Conservation (phyloP, 64 coral and sea anemone species). For the Pocillopora damicornis region DNA sequence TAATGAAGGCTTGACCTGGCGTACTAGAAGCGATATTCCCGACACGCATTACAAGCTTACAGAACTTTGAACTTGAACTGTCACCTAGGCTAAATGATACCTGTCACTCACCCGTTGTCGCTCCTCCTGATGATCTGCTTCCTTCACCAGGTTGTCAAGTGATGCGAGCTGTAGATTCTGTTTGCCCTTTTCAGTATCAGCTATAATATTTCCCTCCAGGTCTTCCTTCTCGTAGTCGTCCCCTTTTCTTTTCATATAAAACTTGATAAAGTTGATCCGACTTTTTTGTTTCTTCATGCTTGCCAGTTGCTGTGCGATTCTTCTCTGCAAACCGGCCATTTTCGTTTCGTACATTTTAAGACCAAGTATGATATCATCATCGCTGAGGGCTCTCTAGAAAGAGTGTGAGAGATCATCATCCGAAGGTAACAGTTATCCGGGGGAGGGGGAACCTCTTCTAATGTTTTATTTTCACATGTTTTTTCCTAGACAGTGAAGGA, state of each 20-base stretch:
- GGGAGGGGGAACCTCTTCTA: too few relatives aligned
- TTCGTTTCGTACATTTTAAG: slow-evolving; percentile 33
- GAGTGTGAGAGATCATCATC: background rate
- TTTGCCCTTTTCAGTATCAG: background rate
- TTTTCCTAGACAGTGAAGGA: too few relatives aligned
- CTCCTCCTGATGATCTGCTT: slow-evolving; percentile 1
- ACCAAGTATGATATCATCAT: slow-evolving; percentile 23
- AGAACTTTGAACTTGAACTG: background rate
- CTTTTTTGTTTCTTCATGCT: slow-evolving; percentile 8
- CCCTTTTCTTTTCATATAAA: slow-evolving; percentile 24
- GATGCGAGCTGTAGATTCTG: background rate
- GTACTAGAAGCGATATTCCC: too few relatives aligned
- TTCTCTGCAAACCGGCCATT: slow-evolving; percentile 26
- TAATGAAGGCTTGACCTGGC: too few relatives aligned
- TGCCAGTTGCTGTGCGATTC: background rate
- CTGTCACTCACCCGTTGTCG: slow-evolving; percentile 29
- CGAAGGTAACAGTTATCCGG: background rate
- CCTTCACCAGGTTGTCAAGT: background rate
- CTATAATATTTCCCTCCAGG: background rate
- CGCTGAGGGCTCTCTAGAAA: background rate
- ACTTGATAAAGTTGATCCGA: background rate
- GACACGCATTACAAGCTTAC: too few relatives aligned
- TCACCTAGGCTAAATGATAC: background rate
- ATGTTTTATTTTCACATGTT: too few relatives aligned
- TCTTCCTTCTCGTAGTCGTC: slow-evolving; percentile 16